Evolutionary conservation across 2,888 invertebrate species (phyloP).

Genomic region (Nebria brevicollis): DNA sequence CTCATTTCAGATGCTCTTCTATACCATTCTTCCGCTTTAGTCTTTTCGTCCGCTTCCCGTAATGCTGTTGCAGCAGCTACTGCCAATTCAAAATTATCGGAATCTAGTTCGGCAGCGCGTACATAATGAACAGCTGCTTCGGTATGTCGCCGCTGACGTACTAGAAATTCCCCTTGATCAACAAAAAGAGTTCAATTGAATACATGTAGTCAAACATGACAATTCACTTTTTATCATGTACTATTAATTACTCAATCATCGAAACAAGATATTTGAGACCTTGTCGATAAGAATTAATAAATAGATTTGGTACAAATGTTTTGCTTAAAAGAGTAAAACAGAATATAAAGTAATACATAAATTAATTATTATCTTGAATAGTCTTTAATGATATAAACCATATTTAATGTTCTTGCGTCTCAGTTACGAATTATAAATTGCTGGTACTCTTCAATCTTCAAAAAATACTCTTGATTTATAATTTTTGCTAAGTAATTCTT

Average conservation of each 20-base stretch:
- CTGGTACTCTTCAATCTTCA: too few relatives aligned
- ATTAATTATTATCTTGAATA: too few relatives aligned
- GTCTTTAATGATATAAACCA: too few relatives aligned
- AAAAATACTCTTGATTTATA: background rate
- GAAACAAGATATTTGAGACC: too few relatives aligned
- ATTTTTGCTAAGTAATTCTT: background rate
- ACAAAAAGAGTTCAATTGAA: constrained; percentile 23
- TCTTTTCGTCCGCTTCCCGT: constrained; percentile 81
- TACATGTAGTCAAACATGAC: background rate
- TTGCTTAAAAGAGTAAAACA: too few relatives aligned
- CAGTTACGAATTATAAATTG: too few relatives aligned
- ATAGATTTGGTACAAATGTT: too few relatives aligned
- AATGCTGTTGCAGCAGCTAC: constrained; percentile 90
- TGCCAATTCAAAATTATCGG: constrained; percentile 83
- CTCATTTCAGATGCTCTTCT: constrained; percentile 69
- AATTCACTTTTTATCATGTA: background rate
- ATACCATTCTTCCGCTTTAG: constrained; percentile 89
- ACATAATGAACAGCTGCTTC: constrained; percentile 87
- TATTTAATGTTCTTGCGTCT: too few relatives aligned
- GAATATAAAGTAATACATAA: too few relatives aligned
- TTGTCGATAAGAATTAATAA: too few relatives aligned
- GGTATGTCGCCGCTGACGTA: constrained; percentile 78
- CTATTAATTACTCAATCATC: too few relatives aligned
- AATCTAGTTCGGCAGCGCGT: constrained; percentile 80
- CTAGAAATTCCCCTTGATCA: constrained; percentile 84